These are phyloP conservation scores for Zaprionus inermis DNA, from an alignment of 1,140 invertebrate genomes.

Conservation along the genomic window DNA sequence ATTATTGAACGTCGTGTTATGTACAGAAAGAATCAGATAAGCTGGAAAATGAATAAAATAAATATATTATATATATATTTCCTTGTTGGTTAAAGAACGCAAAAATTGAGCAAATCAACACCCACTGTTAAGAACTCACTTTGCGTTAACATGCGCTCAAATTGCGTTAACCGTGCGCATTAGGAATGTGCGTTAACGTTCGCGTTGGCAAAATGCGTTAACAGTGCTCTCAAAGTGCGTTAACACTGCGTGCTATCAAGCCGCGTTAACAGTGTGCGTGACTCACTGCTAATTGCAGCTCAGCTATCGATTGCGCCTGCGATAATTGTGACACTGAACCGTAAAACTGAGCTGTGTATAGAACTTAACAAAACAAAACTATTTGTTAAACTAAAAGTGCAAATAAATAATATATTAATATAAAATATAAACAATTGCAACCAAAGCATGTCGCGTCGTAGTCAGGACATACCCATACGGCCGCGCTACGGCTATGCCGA, in stretches of 20 bases:
- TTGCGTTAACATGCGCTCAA: background rate
- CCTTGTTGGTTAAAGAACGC: background rate
- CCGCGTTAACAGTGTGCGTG: background rate
- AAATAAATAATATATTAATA: background rate
- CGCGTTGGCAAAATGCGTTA: too few relatives aligned
- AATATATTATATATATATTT: background rate
- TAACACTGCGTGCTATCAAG: too few relatives aligned
- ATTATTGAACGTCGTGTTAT: background rate
- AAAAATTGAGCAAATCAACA: background rate
- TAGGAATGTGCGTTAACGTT: too few relatives aligned
- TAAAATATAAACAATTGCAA: background rate
- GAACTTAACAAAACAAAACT: background rate
- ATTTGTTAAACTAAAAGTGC: background rate
- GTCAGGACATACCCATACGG: constrained; percentile 78
- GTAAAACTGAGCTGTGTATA: constrained; percentile 9
- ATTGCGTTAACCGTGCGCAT: too few relatives aligned
- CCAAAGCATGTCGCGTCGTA: constrained; percentile 58
- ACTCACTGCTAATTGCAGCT: background rate
- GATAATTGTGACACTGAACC: constrained; percentile 15
- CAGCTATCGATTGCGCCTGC: constrained; percentile 6
- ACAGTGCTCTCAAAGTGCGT: background rate
- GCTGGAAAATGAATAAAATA: background rate
- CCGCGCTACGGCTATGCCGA: constrained; percentile 72
- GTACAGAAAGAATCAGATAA: background rate
- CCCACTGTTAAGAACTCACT: background rate